Conservation (phyloP, 2,797 vertebrate genomes). For the Lepilemur ruficaudatus region DNA sequence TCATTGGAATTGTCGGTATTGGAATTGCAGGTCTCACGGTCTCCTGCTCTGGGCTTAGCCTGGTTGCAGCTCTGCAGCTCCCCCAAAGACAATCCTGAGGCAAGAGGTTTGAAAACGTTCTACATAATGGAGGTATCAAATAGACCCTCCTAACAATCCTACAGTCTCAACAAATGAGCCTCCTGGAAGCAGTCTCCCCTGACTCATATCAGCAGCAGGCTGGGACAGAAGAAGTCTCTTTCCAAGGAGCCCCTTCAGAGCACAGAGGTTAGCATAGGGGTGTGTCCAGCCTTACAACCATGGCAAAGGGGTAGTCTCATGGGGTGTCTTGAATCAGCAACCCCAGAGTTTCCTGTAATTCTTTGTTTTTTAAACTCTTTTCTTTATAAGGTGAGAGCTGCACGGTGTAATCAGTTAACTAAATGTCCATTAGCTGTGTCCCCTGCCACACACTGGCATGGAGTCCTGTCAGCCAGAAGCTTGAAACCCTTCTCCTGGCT, state of each 20-base stretch:
- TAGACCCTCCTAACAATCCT: background rate
- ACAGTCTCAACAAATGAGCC: background rate
- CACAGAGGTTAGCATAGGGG: background rate
- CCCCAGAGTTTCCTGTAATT: background rate
- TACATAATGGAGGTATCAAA: background rate
- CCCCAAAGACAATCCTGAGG: background rate
- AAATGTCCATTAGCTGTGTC: conserved; percentile 43
- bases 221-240: background rate
- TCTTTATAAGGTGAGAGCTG: background rate
- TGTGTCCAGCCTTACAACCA: background rate
- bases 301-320: background rate
- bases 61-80: background rate
- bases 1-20: conserved; percentile 94
- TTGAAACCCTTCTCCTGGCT: background rate
- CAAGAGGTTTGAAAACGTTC: background rate
- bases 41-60: background rate
- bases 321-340: background rate
- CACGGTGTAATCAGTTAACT: background rate
- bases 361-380: background rate
- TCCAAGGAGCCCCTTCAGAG: background rate
- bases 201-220: background rate
- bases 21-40: conserved; percentile 95
- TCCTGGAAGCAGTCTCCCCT: background rate
- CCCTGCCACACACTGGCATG: background rate
- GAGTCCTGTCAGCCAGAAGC: background rate